Evolutionary conservation across 1,140 invertebrate genomes (phyloP), one percentile per base, ranked within the genome.

Genomic region (Trichomalopsis sarcophagae): DNA sequence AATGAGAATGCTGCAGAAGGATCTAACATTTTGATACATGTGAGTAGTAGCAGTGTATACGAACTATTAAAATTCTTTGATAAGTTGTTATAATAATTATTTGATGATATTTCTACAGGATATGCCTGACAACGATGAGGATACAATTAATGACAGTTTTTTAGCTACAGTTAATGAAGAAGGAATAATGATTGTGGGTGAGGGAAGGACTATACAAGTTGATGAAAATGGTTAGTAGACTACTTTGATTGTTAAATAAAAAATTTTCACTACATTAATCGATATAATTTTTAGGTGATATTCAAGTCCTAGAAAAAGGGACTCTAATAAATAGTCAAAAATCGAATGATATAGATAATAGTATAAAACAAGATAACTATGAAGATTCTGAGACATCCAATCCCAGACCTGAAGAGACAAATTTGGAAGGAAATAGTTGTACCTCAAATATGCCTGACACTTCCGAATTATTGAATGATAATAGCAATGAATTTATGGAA

Each of bases 131-230:
- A 88, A 88, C 69, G 87, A 87, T 0, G 89, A 91, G 47, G 73
- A 33, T 11, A 30, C 87, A 13, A 88, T 91, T 30, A 87, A 89
- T 85, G 87, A 89, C 21, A 89, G 89, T 80, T 91, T 92, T 68
- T 79, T 93, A 69, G 89, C 91, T 36, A 91, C 91, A 33, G 89
- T 92, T n/a, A 87, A 89, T 33, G 88, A 91, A 76, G 91, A 89
- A 83, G 90, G 90, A 75, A 89, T 92, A 47, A 89, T 93, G 79
- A 92, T 93, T 84, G 89, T 92, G 9, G 90, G 89, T 21, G 90
- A 89, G 33, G 85, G 90, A 2, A 88, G 91, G 71, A 91, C 90
- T 0, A 89, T 92, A 86, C 86, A 91, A 87, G 89, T 91, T 13
- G 91, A 93, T 86, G 91, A 93, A 88, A 91, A 92, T 89, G 92